These are phyloP conservation scores for Mesitornis unicolor DNA, from an alignment of 2,113 vertebrate species.

Conservation along the genomic window DNA sequence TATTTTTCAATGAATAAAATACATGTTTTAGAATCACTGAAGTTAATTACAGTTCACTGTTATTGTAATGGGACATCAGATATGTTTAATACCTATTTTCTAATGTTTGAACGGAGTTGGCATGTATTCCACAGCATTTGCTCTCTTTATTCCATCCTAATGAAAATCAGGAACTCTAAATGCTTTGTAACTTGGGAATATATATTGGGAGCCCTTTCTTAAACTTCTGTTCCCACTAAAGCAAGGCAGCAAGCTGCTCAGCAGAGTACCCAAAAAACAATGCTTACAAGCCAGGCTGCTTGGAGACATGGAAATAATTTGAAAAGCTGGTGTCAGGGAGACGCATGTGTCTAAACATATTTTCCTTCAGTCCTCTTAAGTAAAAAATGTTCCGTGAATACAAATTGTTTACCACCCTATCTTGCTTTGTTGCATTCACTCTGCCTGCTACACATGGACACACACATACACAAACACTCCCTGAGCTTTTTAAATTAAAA, in stretches of 20 bases:
- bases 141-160: background rate
- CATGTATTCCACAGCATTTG: background rate
- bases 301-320: background rate
- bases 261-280: background rate
- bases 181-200: background rate
- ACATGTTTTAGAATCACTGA: background rate
- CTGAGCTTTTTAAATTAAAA: background rate
- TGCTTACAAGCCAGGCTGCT: background rate
- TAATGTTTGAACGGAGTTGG: background rate
- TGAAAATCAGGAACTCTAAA: background rate
- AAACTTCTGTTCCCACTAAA: background rate
- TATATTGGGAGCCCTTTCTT: background rate
- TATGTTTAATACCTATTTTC: background rate
- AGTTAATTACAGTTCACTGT: background rate
- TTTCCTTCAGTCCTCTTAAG: background rate
- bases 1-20: background rate
- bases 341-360: background rate
- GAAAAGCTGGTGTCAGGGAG: background rate
- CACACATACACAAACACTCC: fast-evolving
- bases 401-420: background rate
- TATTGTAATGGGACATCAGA: background rate
- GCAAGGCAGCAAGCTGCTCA: background rate
- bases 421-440: background rate
- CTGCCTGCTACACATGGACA: background rate
- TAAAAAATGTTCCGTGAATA: background rate